Percentiles rank a stretch among this genome's conserved stretches.
These are phyloP conservation scores for Tokudaia muenninki DNA, from an alignment of 2,797 vertebrate species.

Conservation along the genomic window DNA sequence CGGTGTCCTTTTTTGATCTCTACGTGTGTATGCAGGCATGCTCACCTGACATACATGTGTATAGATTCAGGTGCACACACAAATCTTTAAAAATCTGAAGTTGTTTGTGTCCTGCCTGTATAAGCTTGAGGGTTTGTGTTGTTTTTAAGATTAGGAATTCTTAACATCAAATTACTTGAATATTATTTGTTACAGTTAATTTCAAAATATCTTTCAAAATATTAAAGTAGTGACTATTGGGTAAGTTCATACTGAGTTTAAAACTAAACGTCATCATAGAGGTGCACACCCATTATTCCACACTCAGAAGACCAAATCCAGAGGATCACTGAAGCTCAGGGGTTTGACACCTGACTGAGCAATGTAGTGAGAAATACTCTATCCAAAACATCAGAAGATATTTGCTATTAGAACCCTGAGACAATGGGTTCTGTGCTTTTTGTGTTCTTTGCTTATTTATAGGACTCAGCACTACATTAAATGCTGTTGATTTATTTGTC, in stretches of 20 bases:
- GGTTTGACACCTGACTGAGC: background rate
- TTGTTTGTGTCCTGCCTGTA: background rate
- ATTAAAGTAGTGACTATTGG: background rate
- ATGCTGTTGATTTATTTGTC: background rate
- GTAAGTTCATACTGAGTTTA: background rate
- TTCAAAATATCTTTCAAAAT: slow-evolving; percentile 48
- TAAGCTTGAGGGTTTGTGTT: background rate
- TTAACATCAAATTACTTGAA: background rate
- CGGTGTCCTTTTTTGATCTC: background rate
- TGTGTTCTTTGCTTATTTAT: background rate
- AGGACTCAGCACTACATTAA: background rate
- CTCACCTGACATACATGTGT: background rate
- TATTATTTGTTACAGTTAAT: background rate
- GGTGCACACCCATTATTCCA: background rate
- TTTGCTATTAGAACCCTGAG: background rate
- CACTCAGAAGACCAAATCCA: background rate
- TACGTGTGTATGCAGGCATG: no score
- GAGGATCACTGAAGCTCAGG: background rate
- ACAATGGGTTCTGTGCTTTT: background rate
- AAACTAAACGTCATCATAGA: background rate
- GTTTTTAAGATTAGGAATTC: background rate
- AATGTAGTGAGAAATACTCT: background rate
- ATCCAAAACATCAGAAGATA: background rate
- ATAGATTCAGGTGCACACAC: background rate
- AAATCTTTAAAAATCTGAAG: background rate